phyloP scores from a whole-genome alignment of 1,140 invertebrate genomes.

The Ceratina japonica region DNA sequence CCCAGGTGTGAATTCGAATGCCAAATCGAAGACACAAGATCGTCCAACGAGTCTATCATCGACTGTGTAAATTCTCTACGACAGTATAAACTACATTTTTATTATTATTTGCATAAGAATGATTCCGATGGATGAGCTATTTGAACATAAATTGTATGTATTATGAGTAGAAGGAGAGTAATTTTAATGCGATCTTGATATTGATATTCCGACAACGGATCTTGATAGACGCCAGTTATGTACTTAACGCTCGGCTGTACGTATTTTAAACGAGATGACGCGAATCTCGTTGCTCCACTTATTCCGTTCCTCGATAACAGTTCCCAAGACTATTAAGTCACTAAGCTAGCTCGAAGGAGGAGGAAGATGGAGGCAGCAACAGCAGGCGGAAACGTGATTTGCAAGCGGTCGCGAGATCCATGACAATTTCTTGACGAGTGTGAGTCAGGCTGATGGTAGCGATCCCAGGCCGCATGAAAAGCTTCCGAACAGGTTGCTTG shows the following conservation, averaged over 20 bases:
- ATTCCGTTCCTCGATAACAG: slow-evolving; percentile 47
- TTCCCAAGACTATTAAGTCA: slow-evolving; percentile 51
- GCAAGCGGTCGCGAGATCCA: slow-evolving; percentile 39
- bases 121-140: too few species aligned
- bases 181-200: too few species aligned
- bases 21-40: too few species aligned
- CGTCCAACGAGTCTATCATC: too few species aligned
- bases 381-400: not conserved
- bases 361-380: not conserved
- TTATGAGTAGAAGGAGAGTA: too few species aligned
- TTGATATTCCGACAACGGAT: too few species aligned
- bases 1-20: too few species aligned
- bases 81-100: too few species aligned
- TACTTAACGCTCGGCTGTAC: not conserved
- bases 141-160: too few species aligned
- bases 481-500: slow-evolving; percentile 40
- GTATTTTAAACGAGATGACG: slow-evolving; percentile 27
- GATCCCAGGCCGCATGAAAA: slow-evolving; percentile 34
- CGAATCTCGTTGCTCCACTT: slow-evolving; percentile 63
- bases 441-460: slow-evolving; percentile 20
- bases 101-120: too few species aligned
- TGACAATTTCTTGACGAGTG: slow-evolving; percentile 36
- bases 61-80: too few species aligned
- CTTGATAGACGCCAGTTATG: too few species aligned
- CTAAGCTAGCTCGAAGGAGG: not conserved